phyloP scores from a whole-genome alignment of 2,888 invertebrate genomes.

The Eudasyphora cyanicolor region DNA sequence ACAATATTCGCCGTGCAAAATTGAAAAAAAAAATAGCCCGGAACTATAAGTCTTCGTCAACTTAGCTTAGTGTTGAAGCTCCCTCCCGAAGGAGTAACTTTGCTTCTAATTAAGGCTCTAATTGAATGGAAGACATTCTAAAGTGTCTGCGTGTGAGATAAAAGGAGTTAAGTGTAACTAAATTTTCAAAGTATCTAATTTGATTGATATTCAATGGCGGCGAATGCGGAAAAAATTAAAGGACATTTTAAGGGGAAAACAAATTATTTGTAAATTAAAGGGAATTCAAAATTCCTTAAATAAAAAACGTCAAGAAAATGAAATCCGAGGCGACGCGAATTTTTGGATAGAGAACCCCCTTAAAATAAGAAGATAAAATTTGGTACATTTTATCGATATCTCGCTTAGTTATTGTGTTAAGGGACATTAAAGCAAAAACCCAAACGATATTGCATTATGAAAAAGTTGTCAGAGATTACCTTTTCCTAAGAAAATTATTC shows the following conservation, averaged over 20 bases:
- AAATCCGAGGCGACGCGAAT: no score
- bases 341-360: no score
- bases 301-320: no score
- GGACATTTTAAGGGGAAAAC: not conserved
- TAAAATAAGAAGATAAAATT: no score
- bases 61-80: not conserved
- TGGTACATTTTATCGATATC: no score
- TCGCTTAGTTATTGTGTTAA: no score
- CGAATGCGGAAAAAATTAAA: not conserved
- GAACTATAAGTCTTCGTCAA: not conserved
- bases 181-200: conserved; percentile 10
- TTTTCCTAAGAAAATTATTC: no score
- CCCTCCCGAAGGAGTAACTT: not conserved
- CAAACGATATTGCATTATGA: no score
- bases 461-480: no score
- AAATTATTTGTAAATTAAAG: not conserved
- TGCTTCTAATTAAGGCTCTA: conserved; percentile 19
- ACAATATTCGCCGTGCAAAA: not conserved
- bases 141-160: conserved; percentile 7
- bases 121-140: conserved; percentile 14
- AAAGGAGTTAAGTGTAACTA: conserved; percentile 11
- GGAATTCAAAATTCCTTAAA: no score
- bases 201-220: no score
- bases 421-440: no score
- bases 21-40: not conserved